Base-by-base conservation (phyloP, 2,113 vertebrate species). In the Caretta caretta region DNA sequence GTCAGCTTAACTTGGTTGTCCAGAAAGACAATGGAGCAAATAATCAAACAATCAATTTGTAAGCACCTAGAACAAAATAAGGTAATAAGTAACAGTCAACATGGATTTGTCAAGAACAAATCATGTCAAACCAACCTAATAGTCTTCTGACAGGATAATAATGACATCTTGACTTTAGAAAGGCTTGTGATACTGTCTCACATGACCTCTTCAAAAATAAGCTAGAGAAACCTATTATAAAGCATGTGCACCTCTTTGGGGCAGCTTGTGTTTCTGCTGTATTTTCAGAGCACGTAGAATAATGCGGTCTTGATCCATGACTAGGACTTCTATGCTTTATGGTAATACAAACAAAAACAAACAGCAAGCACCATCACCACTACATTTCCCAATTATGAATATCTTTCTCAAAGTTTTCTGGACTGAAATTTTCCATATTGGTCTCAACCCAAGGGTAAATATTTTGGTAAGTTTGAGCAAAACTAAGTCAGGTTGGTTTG, bases 271-370 rank as follows among this genome's bases (percentile, higher is more conserved):
- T 62, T 49, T 62, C 78, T 84, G 59, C 16, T 16, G 17, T 35
- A 49, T 7, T 86, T 50, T 72, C 35, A 78, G 35, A 92, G 27
- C 29, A 84, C 1, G 29, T 20, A 72, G 38, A 25, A 46, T 5
- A 62, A 35, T 0, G 1, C 48, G 75, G n/a, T 35, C 38, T 51
- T 50, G 14, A 25, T 29, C 5, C 48, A 25, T 1, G 4, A 38
- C 87, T 50, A 54, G 8, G 22, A 3, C 51, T 91, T 78, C 72
- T 50, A 12, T 8, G 29, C 59, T 35, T 35, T 62, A 62, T 62
- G 31, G 29, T 35, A 35, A 62, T 62, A 62, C 59, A 72, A 1
- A 78, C 24, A 92, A 14, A 59, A 42, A 65, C 11, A 6, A 84
- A 54, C 19, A n/a, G 8, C 8, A 62, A 17, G 25, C 31, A 57